Percentiles rank a stretch among this genome's conserved stretches.
Evolutionary conservation across 2,888 invertebrate genomes (phyloP).

Genomic region (Exephanes ischioxanthus): DNA sequence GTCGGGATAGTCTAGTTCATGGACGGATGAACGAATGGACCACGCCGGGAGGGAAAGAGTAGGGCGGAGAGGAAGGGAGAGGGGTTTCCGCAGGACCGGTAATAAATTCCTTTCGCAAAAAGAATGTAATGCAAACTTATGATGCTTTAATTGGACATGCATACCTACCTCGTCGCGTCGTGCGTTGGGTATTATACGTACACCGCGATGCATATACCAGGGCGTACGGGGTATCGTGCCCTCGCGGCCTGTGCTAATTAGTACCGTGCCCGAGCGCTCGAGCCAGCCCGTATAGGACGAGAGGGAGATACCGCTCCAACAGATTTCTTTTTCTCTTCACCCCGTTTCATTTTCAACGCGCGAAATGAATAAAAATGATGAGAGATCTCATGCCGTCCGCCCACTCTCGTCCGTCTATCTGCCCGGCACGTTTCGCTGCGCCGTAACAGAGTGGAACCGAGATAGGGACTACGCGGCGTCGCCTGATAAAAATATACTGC

Average conservation of each 20-base stretch:
- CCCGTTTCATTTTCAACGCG: constrained; percentile 66
- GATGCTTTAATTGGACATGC: constrained; percentile 81
- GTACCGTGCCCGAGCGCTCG: constrained; percentile 62
- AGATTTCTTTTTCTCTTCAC: constrained; percentile 48
- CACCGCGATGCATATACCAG: constrained; percentile 42
- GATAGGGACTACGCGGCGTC: constrained; percentile 4
- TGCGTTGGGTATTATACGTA: constrained; percentile 54
- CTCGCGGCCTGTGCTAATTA: constrained; percentile 67
- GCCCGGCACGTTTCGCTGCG: constrained; percentile 44
- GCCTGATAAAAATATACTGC: constrained; percentile 47
- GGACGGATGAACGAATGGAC: constrained; percentile 25
- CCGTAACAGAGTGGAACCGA: constrained; percentile 16
- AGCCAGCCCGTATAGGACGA: constrained; percentile 4
- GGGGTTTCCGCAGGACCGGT: constrained; percentile 56
- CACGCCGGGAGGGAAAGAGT: not conserved
- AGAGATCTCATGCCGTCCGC: constrained; percentile 53
- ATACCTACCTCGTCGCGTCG: constrained; percentile 70
- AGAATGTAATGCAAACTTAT: constrained; percentile 79
- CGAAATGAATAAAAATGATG: constrained; percentile 70
- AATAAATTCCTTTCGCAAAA: constrained; percentile 73
- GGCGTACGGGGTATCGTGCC: constrained; percentile 53
- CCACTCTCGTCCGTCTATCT: constrained; percentile 43
- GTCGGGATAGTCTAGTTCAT: constrained; percentile 35
- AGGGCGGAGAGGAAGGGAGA: not conserved
- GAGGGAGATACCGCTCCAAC: constrained; percentile 14